These are phyloP conservation scores for Apeltes quadracus DNA, from an alignment of 2,113 vertebrate species.

Conservation along the genomic window DNA sequence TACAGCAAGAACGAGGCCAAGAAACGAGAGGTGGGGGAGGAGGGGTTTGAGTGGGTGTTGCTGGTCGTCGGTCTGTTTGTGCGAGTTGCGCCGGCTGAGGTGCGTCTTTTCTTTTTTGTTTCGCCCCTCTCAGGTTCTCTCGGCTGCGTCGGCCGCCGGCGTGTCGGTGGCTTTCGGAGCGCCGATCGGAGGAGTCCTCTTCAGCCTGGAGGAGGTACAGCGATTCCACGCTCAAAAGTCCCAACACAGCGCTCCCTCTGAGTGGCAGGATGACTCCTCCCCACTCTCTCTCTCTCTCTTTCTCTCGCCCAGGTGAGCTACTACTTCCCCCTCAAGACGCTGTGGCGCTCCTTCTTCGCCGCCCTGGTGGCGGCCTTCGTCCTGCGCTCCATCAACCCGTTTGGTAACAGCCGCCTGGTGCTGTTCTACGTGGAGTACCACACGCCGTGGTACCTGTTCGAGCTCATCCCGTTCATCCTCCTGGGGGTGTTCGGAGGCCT, in stretches of 20 bases:
- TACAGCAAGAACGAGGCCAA: constrained; percentile 99
- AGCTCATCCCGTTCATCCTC: constrained; percentile 97
- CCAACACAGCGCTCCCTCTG: background rate
- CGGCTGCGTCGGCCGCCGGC: constrained; percentile 95
- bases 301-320: constrained; percentile 89
- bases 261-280: background rate
- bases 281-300: background rate
- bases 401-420: constrained; percentile 96
- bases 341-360: constrained; percentile 98
- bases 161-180: constrained; percentile 98
- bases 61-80: too few species aligned
- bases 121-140: constrained; percentile 86
- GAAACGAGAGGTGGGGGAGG: constrained; percentile 90
- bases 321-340: constrained; percentile 97
- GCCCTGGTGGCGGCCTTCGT: constrained; percentile 97
- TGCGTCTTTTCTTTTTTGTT: background rate
- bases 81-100: background rate
- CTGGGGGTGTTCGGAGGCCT: constrained; percentile 97
- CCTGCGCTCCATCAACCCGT: constrained; percentile 97
- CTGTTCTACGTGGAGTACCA: constrained; percentile 99
- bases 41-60: background rate
- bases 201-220: constrained; percentile 96
- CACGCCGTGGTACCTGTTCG: constrained; percentile 98
- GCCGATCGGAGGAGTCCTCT: constrained; percentile 98
- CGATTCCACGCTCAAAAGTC: background rate